These are phyloP conservation scores for Apodemia zela DNA, from an alignment of 2,888 invertebrate genomes.

Conservation along the genomic window DNA sequence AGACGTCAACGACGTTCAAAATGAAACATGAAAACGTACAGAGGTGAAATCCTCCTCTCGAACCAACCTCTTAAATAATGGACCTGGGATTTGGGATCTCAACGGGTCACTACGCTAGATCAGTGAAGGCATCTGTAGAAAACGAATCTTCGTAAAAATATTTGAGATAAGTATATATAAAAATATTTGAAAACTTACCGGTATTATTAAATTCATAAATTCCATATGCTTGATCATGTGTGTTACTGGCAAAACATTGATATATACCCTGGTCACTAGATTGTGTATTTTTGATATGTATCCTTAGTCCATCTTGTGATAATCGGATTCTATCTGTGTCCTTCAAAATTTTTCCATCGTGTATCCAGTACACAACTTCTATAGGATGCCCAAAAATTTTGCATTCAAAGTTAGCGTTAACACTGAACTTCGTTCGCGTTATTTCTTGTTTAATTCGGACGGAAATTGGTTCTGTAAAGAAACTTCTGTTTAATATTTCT, in stretches of 20 bases:
- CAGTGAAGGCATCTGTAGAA: not conserved
- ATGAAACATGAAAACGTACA: no score
- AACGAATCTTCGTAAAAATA: not conserved
- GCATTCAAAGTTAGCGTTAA: slow-evolving; percentile 92
- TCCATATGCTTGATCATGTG: slow-evolving; percentile 91
- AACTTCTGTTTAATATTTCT: slow-evolving; percentile 27
- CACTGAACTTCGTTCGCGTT: slow-evolving; percentile 90
- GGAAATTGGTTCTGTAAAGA: slow-evolving; percentile 85
- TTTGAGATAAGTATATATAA: not conserved
- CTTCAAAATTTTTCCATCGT: slow-evolving; percentile 85
- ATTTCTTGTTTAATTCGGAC: slow-evolving; percentile 89
- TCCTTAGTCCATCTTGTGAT: slow-evolving; percentile 65
- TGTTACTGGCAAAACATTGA: slow-evolving; percentile 93
- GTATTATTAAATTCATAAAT: slow-evolving; percentile 90
- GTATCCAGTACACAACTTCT: slow-evolving; percentile 88
- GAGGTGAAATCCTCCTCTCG: no score
- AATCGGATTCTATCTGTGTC: slow-evolving; percentile 80
- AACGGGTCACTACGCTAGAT: no score
- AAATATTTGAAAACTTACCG: slow-evolving; percentile 72
- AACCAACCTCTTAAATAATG: no score
- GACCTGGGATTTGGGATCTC: no score
- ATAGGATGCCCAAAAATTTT: slow-evolving; percentile 93
- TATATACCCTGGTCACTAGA: slow-evolving; percentile 94
- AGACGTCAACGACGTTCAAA: no score
- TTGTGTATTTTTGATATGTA: slow-evolving; percentile 84